Percentiles rank a stretch among this genome's conserved stretches.
phyloP scores from a whole-genome alignment of 2,888 invertebrate species.

The Catotricha subobsoleta region DNA sequence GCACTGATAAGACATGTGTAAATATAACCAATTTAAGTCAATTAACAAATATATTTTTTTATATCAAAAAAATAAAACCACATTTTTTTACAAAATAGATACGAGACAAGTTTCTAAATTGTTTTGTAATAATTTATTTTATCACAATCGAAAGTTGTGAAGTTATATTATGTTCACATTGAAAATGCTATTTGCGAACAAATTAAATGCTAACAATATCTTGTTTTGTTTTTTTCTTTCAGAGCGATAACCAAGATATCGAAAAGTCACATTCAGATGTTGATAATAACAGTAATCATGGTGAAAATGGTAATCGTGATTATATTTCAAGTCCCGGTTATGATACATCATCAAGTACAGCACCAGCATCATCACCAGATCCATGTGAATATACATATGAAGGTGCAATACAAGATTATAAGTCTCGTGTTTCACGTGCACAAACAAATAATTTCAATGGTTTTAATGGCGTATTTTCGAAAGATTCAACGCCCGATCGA shows the following conservation, averaged over 20 bases:
- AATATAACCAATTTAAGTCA: too few species aligned
- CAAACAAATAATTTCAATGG: not conserved
- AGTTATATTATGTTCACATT: too few species aligned
- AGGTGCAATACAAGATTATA: constrained; percentile 72
- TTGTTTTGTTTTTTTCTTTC: constrained; percentile 19
- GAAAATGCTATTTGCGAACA: not conserved
- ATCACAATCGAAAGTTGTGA: too few species aligned
- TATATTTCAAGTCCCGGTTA: constrained; percentile 35
- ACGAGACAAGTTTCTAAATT: too few species aligned
- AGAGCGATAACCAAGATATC: constrained; percentile 42
- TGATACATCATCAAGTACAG: constrained; percentile 49
- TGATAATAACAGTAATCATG: constrained; percentile 22
- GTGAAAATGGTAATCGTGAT: constrained; percentile 19
- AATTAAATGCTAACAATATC: too few species aligned
- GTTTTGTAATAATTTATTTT: too few species aligned
- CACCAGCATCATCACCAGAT: constrained; percentile 48
- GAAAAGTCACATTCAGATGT: constrained; percentile 14
- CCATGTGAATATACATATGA: constrained; percentile 73
- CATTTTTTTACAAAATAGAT: too few species aligned
- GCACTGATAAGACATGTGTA: too few species aligned
- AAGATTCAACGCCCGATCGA: not conserved
- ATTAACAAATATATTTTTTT: too few species aligned
- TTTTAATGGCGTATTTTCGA: not conserved
- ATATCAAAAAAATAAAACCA: too few species aligned
- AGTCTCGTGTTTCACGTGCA: constrained; percentile 43